These are phyloP conservation scores for Caenorhabditis zanzibari DNA, from an alignment of 2,888 invertebrate genomes.

Conservation along the genomic window DNA sequence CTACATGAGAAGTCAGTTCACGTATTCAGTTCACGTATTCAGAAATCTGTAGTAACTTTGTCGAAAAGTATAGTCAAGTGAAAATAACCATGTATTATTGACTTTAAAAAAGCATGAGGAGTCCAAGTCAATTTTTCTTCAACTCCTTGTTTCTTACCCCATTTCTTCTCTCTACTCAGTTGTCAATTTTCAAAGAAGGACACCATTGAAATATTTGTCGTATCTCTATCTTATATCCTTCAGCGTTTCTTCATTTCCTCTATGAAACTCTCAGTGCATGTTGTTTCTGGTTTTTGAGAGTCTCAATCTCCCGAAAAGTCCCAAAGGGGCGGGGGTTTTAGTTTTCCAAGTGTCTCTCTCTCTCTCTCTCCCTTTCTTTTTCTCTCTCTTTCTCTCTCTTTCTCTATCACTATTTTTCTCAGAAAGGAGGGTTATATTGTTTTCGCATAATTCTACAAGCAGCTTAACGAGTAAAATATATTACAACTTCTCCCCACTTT, in stretches of 20 bases:
- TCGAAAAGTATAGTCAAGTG: too few relatives aligned
- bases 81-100: too few relatives aligned
- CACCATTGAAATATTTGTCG: slow-evolving; percentile 2
- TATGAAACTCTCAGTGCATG: slow-evolving; percentile 12
- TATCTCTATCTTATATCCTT: slow-evolving; percentile 18
- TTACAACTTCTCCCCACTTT: not conserved
- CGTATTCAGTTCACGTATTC: too few relatives aligned
- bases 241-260: not conserved
- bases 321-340: slow-evolving; percentile 26
- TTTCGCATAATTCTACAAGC: slow-evolving; percentile 1
- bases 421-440: not conserved
- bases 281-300: slow-evolving; percentile 23
- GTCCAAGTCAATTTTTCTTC: too few relatives aligned
- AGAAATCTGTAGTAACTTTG: too few relatives aligned
- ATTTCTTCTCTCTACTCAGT: not conserved
- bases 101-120: too few relatives aligned
- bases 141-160: too few relatives aligned
- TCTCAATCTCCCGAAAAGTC: slow-evolving; percentile 29
- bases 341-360: slow-evolving; percentile 41
- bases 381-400: too few relatives aligned
- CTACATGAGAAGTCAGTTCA: too few relatives aligned
- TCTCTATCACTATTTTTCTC: not conserved
- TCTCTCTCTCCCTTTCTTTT: not conserved
- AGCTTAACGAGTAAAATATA: not conserved
- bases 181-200: slow-evolving; percentile 12